Evolutionary conservation across 2,888 invertebrate species (phyloP).

Genomic region (Drosophila silvestris): DNA sequence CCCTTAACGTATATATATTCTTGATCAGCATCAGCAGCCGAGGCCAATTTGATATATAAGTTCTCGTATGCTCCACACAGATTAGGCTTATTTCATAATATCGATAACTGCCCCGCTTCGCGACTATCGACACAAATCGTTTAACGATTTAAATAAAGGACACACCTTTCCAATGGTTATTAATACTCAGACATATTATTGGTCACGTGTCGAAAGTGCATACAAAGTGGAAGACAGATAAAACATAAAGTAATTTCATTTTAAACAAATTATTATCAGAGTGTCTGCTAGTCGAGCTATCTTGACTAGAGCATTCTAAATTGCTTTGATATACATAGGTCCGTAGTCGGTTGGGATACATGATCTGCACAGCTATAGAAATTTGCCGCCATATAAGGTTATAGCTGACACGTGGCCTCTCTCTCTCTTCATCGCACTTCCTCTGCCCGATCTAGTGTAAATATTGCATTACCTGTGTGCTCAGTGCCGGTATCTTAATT

Average conservation of each 20-base stretch:
- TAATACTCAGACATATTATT: background rate
- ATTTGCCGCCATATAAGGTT: conserved; percentile 66
- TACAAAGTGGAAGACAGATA: accelerated
- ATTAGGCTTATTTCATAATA: background rate
- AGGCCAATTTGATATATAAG: background rate
- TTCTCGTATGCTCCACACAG: background rate
- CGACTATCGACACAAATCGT: background rate
- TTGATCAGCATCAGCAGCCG: background rate
- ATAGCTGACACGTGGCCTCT: conserved; percentile 40
- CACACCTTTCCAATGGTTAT: background rate
- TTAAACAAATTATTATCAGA: background rate
- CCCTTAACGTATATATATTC: background rate
- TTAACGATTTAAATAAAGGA: background rate
- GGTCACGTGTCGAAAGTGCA: background rate
- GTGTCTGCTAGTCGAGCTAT: background rate
- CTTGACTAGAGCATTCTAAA: background rate
- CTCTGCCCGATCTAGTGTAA: background rate
- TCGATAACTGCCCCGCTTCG: background rate
- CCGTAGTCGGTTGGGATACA: conserved; percentile 32
- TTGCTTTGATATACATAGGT: background rate
- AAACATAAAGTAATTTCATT: background rate
- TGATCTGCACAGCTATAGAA: conserved; percentile 47
- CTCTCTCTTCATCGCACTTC: background rate
- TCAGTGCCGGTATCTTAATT: conserved; percentile 65
- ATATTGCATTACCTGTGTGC: conserved; percentile 35